These are phyloP conservation scores for Burhinus oedicnemus DNA, from an alignment of 2,113 vertebrate genomes.

Conservation along the genomic window DNA sequence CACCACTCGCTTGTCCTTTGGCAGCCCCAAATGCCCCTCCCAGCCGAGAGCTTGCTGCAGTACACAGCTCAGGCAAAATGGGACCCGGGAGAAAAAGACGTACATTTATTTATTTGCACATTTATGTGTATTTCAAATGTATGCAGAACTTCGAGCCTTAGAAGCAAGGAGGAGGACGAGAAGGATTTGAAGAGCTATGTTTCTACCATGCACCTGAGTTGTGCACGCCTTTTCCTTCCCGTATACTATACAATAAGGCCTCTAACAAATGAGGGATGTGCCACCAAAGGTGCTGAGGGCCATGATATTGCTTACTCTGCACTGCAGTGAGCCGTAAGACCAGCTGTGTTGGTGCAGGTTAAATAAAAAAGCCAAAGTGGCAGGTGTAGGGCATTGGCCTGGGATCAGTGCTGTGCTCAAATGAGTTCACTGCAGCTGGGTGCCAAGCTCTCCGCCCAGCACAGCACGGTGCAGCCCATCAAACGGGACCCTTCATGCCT, in stretches of 20 bases:
- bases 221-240: neutral
- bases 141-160: neutral
- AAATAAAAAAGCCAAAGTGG: neutral
- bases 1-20: neutral
- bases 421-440: neutral
- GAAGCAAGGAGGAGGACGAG: neutral
- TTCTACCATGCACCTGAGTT: neutral
- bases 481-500: neutral
- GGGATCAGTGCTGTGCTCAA: neutral
- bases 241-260: neutral
- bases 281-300: neutral
- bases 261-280: neutral
- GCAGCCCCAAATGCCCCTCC: neutral
- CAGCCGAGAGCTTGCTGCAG: rapidly evolving
- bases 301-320: neutral
- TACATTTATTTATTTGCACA: neutral
- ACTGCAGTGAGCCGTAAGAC: neutral
- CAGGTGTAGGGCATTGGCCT: neutral
- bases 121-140: neutral
- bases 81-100: neutral
- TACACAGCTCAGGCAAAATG: neutral
- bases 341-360: neutral
- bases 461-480: rapidly evolving
- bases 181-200: neutral
- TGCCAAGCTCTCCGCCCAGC: neutral